These are phyloP conservation scores for Phortica variegata DNA, from an alignment of 1,140 invertebrate species.

Conservation along the genomic window DNA sequence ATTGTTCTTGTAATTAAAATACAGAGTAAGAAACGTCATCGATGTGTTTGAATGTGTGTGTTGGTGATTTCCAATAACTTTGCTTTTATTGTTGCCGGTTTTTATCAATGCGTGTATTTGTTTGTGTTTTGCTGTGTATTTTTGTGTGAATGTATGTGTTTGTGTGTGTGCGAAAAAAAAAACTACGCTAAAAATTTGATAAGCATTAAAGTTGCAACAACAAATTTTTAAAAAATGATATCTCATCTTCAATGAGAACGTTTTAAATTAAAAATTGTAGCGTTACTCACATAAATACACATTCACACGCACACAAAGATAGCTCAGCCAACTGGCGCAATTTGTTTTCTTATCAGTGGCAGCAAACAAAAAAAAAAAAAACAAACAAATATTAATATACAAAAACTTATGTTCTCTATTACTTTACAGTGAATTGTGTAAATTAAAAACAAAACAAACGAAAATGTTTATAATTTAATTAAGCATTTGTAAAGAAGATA, in stretches of 20 bases:
- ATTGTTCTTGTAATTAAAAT: too few relatives aligned
- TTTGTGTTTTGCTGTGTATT: background rate
- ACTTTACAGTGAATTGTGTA: constrained; percentile 8
- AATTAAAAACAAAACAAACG: constrained; percentile 26
- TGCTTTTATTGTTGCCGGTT: background rate
- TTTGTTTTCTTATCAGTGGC: constrained; percentile 12
- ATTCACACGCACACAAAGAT: constrained; percentile 16
- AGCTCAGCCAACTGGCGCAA: constrained; percentile 7
- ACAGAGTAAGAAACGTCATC: too few relatives aligned
- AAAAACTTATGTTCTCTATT: background rate
- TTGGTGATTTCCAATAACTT: too few relatives aligned
- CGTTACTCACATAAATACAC: constrained; percentile 14
- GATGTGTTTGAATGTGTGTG: too few relatives aligned
- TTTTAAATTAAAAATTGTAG: constrained; percentile 6
- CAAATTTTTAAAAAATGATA: background rate
- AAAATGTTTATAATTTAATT: background rate
- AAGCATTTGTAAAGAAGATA: background rate
- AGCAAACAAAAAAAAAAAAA: too few relatives aligned
- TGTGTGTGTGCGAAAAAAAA: background rate
- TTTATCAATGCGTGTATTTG: background rate
- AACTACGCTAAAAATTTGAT: background rate
- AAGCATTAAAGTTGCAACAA: background rate
- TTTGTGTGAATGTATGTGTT: background rate
- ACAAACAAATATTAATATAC: too few relatives aligned
- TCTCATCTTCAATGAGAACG: background rate